Percentiles rank a stretch among this genome's conserved stretches.
Evolutionary conservation across 2,113 vertebrate species (phyloP).

Genomic region (human): GRCh38 chr11:69618001-69618500

Average conservation of each 20-base stretch:
- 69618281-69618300: neutral
- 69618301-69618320: neutral
- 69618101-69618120: too few relatives aligned
- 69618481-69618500: fast-evolving
- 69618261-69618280: fast-evolving
- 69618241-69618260: neutral
- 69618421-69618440: neutral
- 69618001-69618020: fast-evolving
- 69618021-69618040: fast-evolving
- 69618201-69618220: neutral
- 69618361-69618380: neutral
- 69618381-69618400: neutral
- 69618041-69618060: neutral
- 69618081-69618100: neutral
- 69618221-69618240: neutral
- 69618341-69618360: too few relatives aligned
- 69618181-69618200: fast-evolving
- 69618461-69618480: fast-evolving
- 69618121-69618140: fast-evolving
- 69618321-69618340: neutral
- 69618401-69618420: neutral
- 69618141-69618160: neutral
- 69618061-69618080: fast-evolving
- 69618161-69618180: neutral
- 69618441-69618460: too few relatives aligned